Base-by-base conservation (phyloP, 2,888 invertebrate species). In the Drosophila tanythrix region DNA sequence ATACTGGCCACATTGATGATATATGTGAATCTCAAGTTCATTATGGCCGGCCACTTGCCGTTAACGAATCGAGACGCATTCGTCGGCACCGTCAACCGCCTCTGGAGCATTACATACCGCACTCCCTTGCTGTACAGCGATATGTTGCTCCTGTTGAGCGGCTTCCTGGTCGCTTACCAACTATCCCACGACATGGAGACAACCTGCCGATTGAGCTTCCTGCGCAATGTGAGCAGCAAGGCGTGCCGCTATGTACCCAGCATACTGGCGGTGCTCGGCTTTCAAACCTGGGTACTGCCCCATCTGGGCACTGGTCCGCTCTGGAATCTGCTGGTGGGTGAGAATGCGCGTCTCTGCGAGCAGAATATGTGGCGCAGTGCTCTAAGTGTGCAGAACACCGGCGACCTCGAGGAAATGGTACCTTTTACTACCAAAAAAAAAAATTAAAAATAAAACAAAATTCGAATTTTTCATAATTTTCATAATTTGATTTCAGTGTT, bases 351-450 rank as follows among this genome's bases (percentile, higher is more conserved):
- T 56, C 92, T 96, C 25, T 96, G 96, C 88, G 95, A 95, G 78
- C 93, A 94, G 60, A 94, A 95, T 80, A 95, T 95, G 93, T 96
- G 96, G 96, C 94, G 95, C 89, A 96, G 95, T 90, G 81, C 96
- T 31, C 92, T 96, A 2, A 96, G 95, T 81, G 93, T 96, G 38
- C 96, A 96, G 90, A 96, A 96, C 87, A 95, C 95, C 79, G 95
- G 95, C 78, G 95, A 95, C 1, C 94, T 96, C 77, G 95, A 96
- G 88, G 95, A 96, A 74, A 96, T 96, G 94, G 96, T 96, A 91
- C 92, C 5, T 8, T 27, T 11, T 4, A 8, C n/a, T 7, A 13
- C 50, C n/a, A 0, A 25, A 40, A 15, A 0, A 25, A 33, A 31
- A 3, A 21, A 21, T 21, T 21, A 21, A 29, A 31, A n/a, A 25